Base-by-base conservation (phyloP, 2,888 invertebrate genomes). In the Panzeria rudis region DNA sequence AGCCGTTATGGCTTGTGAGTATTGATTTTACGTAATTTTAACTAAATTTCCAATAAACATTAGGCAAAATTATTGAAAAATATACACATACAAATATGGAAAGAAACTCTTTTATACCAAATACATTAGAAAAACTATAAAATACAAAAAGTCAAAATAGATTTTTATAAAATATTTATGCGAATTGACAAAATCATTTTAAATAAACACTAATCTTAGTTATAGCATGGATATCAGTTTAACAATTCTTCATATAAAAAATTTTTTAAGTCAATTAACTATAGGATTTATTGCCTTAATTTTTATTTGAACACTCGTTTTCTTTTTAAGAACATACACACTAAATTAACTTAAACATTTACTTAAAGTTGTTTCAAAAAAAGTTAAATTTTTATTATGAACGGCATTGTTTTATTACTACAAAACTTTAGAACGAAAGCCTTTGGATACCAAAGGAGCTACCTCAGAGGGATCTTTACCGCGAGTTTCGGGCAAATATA, bases 401-500 rank as follows among this genome's bases (percentile, higher is more conserved):
- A 15, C 32, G 20, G 38, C 2, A 20, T 35, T 32, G 0, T 25
- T 13, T 59, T 35, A 35, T 29, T 11, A 66, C 29, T 81, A 9
- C 25, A 44, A 8, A 9, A 92, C 87, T 87, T 91, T 92, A 15
- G 95, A 95, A 2, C 91, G 92, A 85, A 96, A 94, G 20, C 96
- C 96, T 87, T 94, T 93, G 13, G 94, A 93, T 88, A 96, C 94
- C 5, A 95, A 90, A 50, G 94, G 93, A 0, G 95, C 94, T 52
- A 96, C 93, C 86, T 96, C 95, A 0, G 93, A 92, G 0, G 96
- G 94, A 86, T 95, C 94, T 87, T 93, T 94, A n/a, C 95, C 95
- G 86, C 94, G 93, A 0, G 97, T 96, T 92, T 97, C 97, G 5
- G 96, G 96, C 89, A 97, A 93, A 91, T 96, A 96, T 59, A 94